phyloP scores from a whole-genome alignment of 2,113 vertebrate species.

The Paramisgurnus dabryanus region DNA sequence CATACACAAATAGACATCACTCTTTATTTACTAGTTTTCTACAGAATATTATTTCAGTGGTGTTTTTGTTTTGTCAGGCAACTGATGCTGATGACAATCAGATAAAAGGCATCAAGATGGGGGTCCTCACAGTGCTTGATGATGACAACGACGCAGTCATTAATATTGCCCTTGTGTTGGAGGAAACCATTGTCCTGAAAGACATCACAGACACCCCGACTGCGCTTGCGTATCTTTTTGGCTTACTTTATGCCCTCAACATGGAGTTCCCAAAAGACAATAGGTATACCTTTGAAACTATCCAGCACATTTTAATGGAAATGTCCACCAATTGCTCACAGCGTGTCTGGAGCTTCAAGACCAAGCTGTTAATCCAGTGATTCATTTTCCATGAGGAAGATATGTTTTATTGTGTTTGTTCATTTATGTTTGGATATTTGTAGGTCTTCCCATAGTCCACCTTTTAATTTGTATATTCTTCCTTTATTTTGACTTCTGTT shows the following conservation, averaged over 20 bases:
- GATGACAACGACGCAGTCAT: neutral
- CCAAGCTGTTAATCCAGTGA: conserved; percentile 32
- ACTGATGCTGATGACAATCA: conserved; percentile 15
- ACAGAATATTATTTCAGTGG: conserved; percentile 10
- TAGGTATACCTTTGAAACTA: conserved; percentile 23
- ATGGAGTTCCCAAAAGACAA: conserved; percentile 21
- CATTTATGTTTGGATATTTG: neutral
- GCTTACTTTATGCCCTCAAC: conserved; percentile 14
- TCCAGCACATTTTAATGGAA: conserved; percentile 28
- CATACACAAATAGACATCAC: conserved; percentile 6
- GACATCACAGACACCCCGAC: neutral
- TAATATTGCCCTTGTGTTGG: neutral
- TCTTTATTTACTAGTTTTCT: conserved; percentile 2
- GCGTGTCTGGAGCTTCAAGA: conserved; percentile 30
- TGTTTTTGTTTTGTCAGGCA: conserved; percentile 23
- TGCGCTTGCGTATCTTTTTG: conserved; percentile 18
- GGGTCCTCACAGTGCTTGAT: conserved; percentile 22
- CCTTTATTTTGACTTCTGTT: conserved; percentile 9
- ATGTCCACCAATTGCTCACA: conserved; percentile 28
- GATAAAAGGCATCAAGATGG: conserved; percentile 17
- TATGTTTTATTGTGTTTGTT: neutral
- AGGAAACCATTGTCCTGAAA: conserved; percentile 28
- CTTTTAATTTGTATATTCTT: conserved; percentile 22
- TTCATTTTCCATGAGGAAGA: neutral
- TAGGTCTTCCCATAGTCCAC: conserved; percentile 24